A percentile compares a stretch with the other conserved stretches of the same genome.
Conservation (phyloP, 2,113 vertebrate species). For the Ctenomys sociabilis region DNA sequence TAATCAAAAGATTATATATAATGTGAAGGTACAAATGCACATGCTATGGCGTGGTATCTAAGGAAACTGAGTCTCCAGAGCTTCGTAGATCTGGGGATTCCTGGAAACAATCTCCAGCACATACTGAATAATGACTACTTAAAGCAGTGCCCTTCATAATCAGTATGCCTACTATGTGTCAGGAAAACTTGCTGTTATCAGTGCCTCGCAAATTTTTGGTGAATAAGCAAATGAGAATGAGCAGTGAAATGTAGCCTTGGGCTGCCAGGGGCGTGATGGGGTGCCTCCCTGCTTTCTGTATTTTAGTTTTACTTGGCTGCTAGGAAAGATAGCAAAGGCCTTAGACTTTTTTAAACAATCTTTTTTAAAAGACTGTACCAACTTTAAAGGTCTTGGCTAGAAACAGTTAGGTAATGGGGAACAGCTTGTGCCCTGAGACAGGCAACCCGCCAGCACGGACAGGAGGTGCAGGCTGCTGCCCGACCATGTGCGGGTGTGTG, state of each 20-base stretch:
- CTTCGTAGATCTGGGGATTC: background rate
- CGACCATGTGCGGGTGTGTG: rapidly evolving
- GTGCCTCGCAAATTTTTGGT: background rate
- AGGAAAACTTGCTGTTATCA: background rate
- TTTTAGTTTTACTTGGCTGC: background rate
- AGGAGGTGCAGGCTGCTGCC: rapidly evolving
- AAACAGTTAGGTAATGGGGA: background rate
- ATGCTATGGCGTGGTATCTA: background rate
- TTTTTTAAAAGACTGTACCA: background rate
- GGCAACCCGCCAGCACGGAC: rapidly evolving
- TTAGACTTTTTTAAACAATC: background rate
- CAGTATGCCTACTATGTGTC: no score
- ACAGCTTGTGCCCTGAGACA: no score
- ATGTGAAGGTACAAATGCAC: background rate
- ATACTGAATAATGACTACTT: background rate
- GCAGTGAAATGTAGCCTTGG: rapidly evolving
- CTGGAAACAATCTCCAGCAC: background rate
- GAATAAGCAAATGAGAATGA: background rate
- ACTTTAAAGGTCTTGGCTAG: background rate
- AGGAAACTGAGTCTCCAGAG: background rate
- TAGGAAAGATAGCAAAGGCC: background rate
- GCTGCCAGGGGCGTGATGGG: background rate
- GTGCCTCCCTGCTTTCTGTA: background rate
- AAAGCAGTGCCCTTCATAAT: background rate
- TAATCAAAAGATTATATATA: background rate